Evolutionary conservation across 2,888 invertebrate species (phyloP).

Genomic region (Beris chalybata): DNA sequence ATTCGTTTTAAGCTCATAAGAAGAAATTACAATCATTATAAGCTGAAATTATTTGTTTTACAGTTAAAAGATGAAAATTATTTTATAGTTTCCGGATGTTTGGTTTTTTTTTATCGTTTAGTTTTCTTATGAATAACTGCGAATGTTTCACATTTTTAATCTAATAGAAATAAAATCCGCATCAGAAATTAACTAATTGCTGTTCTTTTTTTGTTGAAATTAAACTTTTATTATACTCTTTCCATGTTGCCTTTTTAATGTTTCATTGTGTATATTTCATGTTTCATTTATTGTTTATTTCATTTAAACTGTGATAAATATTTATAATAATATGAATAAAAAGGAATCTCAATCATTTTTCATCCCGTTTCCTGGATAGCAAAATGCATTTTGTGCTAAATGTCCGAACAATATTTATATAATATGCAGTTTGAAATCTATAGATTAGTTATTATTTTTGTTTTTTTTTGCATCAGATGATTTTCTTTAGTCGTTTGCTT

Average conservation of each 20-base stretch:
- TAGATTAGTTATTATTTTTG: slow-evolving; percentile 3
- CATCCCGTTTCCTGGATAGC: slow-evolving; percentile 19
- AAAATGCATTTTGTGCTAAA: slow-evolving; percentile 40
- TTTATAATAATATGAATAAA: slow-evolving; percentile 25
- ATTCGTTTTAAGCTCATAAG: too few relatives aligned
- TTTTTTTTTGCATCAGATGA: slow-evolving; percentile 2
- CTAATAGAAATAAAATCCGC: too few relatives aligned
- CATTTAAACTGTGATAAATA: slow-evolving; percentile 27
- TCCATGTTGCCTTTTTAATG: slow-evolving; percentile 38
- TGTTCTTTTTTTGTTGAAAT: slow-evolving; percentile 34
- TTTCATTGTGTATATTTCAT: not conserved
- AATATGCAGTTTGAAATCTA: slow-evolving; percentile 6
- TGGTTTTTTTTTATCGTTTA: too few relatives aligned
- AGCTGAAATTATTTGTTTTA: too few relatives aligned
- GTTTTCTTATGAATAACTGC: too few relatives aligned
- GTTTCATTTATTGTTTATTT: slow-evolving; percentile 17
- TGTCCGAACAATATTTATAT: slow-evolving; percentile 34
- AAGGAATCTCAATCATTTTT: slow-evolving; percentile 31
- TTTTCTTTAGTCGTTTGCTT: slow-evolving; percentile 13
- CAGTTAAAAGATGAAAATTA: too few relatives aligned
- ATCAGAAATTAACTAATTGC: slow-evolving; percentile 34
- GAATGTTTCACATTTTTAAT: too few relatives aligned
- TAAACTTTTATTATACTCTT: slow-evolving; percentile 7
- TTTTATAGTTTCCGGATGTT: too few relatives aligned
- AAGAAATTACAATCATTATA: too few relatives aligned